These are phyloP conservation scores for Leucoptera coffeella DNA, from an alignment of 2,888 invertebrate species.

Conservation along the genomic window DNA sequence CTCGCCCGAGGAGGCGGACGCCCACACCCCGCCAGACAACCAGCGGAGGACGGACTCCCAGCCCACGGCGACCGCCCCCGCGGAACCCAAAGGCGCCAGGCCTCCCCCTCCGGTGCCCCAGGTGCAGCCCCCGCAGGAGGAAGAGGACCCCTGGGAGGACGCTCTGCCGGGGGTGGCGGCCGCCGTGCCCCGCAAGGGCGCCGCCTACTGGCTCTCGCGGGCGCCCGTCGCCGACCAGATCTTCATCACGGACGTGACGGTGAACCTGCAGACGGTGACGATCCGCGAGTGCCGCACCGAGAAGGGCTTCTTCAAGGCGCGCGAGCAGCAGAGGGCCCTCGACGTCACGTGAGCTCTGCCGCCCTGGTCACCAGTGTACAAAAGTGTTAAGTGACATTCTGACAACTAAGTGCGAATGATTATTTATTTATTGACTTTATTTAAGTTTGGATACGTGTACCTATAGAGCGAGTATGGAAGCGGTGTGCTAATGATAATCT, in stretches of 20 bases:
- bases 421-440: too few species aligned
- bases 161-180: constrained; percentile 12
- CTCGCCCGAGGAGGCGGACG: constrained; percentile 37
- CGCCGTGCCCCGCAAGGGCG: constrained; percentile 58
- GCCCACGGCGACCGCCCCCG: constrained; percentile 28
- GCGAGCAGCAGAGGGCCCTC: constrained; percentile 27
- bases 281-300: constrained; percentile 93
- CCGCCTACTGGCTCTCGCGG: constrained; percentile 79
- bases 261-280: constrained; percentile 90
- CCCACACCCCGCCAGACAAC: constrained; percentile 31
- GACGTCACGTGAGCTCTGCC: constrained; percentile 27
- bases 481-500: too few species aligned
- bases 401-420: too few species aligned
- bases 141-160: constrained; percentile 33
- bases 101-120: constrained; percentile 60
- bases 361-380: not conserved
- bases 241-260: constrained; percentile 94
- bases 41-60: constrained; percentile 32
- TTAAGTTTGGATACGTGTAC: too few species aligned
- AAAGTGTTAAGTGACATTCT: too few species aligned
- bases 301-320: constrained; percentile 83
- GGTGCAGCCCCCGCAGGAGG: too few species aligned
- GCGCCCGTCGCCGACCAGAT: constrained; percentile 91
- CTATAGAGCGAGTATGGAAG: too few species aligned
- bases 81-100: constrained; percentile 63